Conservation (phyloP, 2,113 vertebrate species). For the Myanophis thanlyinensis region DNA sequence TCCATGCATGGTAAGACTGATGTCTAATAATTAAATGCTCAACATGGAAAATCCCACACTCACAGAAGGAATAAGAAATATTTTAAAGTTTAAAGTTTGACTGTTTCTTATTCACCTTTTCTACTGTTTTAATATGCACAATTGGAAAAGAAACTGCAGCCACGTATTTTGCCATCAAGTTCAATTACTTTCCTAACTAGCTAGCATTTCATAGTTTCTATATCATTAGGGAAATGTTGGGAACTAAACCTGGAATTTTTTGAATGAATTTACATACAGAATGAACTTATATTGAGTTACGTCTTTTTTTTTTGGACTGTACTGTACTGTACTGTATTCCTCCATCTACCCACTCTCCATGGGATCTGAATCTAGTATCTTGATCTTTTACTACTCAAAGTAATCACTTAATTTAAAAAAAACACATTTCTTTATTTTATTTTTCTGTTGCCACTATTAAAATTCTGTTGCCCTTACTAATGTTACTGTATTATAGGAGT, state of each 20-base stretch:
- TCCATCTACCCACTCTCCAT: not conserved
- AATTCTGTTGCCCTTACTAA: not conserved
- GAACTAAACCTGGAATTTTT: not conserved
- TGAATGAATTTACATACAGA: not conserved
- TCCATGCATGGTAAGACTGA: not conserved
- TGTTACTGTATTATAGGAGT: not conserved
- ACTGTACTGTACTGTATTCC: no score
- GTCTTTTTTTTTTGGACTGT: not conserved
- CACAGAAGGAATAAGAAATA: not conserved
- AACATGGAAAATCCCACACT: not conserved
- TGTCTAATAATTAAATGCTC: not conserved
- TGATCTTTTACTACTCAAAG: not conserved
- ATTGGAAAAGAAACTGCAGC: not conserved
- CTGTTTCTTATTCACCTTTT: not conserved
- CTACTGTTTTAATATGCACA: not conserved
- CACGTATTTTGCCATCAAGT: not conserved
- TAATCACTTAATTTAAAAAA: not conserved
- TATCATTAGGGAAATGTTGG: not conserved
- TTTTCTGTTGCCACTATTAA: not conserved
- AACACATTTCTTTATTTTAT: not conserved
- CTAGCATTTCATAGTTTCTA: not conserved
- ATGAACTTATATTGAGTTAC: not conserved
- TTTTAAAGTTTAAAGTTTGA: not conserved
- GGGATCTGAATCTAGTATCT: not conserved
- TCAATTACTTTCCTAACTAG: not conserved